Percentiles rank a stretch among this genome's conserved stretches.
phyloP scores from a whole-genome alignment of 2,113 vertebrate species.

The Xyliphius kryptos region DNA sequence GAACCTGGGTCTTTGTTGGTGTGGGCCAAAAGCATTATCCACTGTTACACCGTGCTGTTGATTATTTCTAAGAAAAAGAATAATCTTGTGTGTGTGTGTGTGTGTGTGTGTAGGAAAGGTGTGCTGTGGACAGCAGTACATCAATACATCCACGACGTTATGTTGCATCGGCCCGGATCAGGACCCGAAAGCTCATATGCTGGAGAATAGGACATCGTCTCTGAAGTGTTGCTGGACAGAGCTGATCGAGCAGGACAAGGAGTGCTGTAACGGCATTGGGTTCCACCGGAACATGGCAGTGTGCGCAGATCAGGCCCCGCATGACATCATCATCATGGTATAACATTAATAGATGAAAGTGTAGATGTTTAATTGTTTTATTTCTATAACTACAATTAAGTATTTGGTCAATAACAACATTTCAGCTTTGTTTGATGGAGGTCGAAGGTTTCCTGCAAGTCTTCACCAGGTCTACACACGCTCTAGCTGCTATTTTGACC shows the following conservation, averaged over 20 bases:
- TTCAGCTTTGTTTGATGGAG: no score
- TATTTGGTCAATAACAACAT: no score
- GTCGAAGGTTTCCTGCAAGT: no score
- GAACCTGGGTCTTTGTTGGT: no score
- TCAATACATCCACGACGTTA: constrained; percentile 77
- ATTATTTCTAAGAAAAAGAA: no score
- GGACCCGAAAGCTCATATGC: constrained; percentile 69
- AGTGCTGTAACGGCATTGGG: constrained; percentile 83
- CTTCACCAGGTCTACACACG: no score
- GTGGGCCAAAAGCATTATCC: no score
- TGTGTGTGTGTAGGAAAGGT: constrained; percentile 71
- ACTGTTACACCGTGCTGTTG: no score
- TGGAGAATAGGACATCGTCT: constrained; percentile 69
- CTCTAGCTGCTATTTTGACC: no score
- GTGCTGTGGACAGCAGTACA: constrained; percentile 82
- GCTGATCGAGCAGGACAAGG: constrained; percentile 75
- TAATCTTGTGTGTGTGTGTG: constrained; percentile 37
- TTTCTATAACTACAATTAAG: no score
- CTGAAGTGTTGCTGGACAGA: constrained; percentile 84
- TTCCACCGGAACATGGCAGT: constrained; percentile 80
- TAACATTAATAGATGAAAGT: no score
- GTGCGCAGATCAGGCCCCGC: constrained; percentile 80
- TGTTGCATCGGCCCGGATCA: constrained; percentile 76
- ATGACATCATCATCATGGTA: constrained; percentile 74
- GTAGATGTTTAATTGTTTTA: no score